Conservation (phyloP, 2,113 vertebrate genomes). For the Psilopsiagon aurifrons region DNA sequence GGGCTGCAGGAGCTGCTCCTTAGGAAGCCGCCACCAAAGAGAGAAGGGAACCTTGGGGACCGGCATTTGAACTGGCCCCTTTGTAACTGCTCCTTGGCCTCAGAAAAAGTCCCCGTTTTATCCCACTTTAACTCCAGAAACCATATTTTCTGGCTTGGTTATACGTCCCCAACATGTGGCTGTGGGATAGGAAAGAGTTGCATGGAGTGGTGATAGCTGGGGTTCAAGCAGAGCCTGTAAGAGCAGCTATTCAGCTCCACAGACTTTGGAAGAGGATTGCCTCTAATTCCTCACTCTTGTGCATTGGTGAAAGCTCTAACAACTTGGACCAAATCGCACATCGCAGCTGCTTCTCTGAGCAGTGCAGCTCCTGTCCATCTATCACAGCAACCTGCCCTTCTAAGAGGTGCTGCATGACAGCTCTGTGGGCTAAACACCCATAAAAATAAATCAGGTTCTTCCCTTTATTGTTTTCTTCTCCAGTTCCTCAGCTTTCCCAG, state of each 20-base stretch:
- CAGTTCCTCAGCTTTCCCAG: not conserved
- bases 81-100: not conserved
- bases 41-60: not conserved
- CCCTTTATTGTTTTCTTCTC: not conserved
- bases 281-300: not conserved
- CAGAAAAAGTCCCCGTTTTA: not conserved
- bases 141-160: fast-evolving
- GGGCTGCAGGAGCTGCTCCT: not conserved
- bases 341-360: not conserved
- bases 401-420: not conserved
- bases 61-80: fast-evolving
- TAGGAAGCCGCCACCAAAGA: not conserved
- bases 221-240: not conserved
- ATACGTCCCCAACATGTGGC: fast-evolving
- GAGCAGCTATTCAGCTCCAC: not conserved
- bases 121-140: not conserved
- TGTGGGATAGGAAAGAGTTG: fast-evolving
- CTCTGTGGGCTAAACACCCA: not conserved
- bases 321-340: not conserved
- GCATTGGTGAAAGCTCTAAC: not conserved
- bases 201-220: fast-evolving
- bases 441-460: not conserved
- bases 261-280: not conserved
- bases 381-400: not conserved
- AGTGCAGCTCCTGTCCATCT: not conserved